phyloP scores from a whole-genome alignment of 2,888 invertebrate species.

The Agonopterix alstromeriana region DNA sequence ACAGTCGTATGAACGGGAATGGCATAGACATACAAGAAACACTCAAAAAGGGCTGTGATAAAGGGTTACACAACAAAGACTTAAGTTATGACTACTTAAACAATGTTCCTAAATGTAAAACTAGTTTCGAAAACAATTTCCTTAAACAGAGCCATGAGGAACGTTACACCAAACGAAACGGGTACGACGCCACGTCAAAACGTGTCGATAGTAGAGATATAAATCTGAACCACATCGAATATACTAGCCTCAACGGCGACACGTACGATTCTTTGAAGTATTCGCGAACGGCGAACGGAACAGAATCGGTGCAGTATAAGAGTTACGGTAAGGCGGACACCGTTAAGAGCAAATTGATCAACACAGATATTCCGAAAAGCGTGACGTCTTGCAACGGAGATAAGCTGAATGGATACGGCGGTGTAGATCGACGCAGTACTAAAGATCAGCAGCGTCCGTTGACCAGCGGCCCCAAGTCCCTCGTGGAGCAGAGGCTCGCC shows the following conservation, averaged over 20 bases:
- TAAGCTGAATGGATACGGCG: constrained; percentile 57
- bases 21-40: constrained; percentile 68
- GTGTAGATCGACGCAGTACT: constrained; percentile 47
- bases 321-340: constrained; percentile 68
- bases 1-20: constrained; percentile 55
- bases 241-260: constrained; percentile 63
- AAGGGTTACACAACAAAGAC: constrained; percentile 65
- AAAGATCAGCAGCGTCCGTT: constrained; percentile 56
- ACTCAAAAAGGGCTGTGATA: constrained; percentile 72
- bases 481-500: constrained; percentile 67
- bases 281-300: constrained; percentile 71
- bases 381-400: constrained; percentile 69
- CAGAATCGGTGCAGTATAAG: constrained; percentile 71
- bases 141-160: constrained; percentile 67
- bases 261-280: constrained; percentile 70
- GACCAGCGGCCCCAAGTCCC: constrained; percentile 60
- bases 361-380: constrained; percentile 68
- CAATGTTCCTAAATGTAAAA: constrained; percentile 74
- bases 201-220: constrained; percentile 63
- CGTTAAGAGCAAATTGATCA: constrained; percentile 70
- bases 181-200: constrained; percentile 53
- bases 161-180: constrained; percentile 65
- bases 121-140: constrained; percentile 71
- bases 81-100: constrained; percentile 66
- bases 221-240: constrained; percentile 64